phyloP scores from a whole-genome alignment of 1,140 invertebrate species.

The Gerris buenoi region DNA sequence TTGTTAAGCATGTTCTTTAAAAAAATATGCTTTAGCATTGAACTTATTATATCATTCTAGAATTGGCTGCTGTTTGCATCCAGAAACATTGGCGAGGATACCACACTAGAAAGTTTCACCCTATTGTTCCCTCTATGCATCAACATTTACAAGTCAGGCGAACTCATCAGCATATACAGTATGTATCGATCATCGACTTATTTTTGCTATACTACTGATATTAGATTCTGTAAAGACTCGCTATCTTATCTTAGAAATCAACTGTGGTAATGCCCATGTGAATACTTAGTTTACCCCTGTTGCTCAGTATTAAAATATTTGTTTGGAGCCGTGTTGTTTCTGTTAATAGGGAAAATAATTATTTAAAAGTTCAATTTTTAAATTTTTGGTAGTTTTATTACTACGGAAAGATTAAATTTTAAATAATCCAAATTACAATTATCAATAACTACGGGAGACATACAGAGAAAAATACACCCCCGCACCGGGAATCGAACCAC shows the following conservation, averaged over 20 bases:
- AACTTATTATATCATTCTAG: constrained; percentile 22
- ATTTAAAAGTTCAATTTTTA: background rate
- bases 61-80: constrained; percentile 57
- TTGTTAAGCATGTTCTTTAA: too few relatives aligned
- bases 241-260: too few relatives aligned
- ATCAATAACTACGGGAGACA: too few relatives aligned
- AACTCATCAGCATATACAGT: constrained; percentile 76
- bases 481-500: too few relatives aligned
- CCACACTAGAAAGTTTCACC: constrained; percentile 57
- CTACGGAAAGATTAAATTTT: too few relatives aligned
- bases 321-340: background rate
- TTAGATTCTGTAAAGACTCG: too few relatives aligned
- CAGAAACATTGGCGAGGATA: constrained; percentile 81
- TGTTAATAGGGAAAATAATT: background rate
- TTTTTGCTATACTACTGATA: background rate
- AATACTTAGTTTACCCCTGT: background rate
- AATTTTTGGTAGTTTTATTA: too few relatives aligned
- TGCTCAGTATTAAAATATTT: too few relatives aligned
- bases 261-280: too few relatives aligned
- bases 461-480: too few relatives aligned
- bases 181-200: too few relatives aligned
- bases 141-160: constrained; percentile 62
- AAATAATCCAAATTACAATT: too few relatives aligned
- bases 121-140: constrained; percentile 51
- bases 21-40: constrained; percentile 21